Percentiles rank a stretch among this genome's conserved stretches.
phyloP scores from a whole-genome alignment of 2,113 vertebrate genomes.

The Corythoichthys haematopterus region DNA sequence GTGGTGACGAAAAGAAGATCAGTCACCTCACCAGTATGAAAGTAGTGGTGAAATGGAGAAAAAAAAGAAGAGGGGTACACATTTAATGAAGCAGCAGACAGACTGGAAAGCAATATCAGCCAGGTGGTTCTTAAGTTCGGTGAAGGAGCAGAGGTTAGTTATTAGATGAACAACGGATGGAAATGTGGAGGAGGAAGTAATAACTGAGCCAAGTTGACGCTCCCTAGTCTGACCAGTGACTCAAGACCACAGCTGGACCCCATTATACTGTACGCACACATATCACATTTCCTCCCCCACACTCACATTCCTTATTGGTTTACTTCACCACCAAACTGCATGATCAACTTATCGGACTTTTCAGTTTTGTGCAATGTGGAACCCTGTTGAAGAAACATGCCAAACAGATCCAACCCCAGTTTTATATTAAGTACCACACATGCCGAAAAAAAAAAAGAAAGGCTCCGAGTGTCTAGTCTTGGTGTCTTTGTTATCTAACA shows the following conservation, averaged over 20 bases:
- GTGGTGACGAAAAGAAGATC: conserved; percentile 6
- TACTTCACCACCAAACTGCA: conserved; percentile 35
- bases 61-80: not conserved
- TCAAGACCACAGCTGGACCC: conserved; percentile 71
- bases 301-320: conserved; percentile 31
- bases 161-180: conserved; percentile 66
- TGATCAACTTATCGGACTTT: not conserved
- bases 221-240: conserved; percentile 66
- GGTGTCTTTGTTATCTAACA: conserved; percentile 33
- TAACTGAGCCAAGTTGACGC: conserved; percentile 48
- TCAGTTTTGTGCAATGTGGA: not conserved
- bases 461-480: conserved; percentile 18
- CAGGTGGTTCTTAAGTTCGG: conserved; percentile 28
- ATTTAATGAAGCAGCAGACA: conserved; percentile 7
- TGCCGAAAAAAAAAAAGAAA: not conserved
- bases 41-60: conserved; percentile 1
- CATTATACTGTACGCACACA: conserved; percentile 53
- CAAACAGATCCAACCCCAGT: not conserved
- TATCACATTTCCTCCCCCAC: conserved; percentile 54
- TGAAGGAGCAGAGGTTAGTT: conserved; percentile 31
- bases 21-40: conserved; percentile 16
- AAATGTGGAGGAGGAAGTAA: conserved; percentile 53
- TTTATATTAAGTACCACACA: conserved; percentile 14
- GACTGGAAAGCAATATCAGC: conserved; percentile 14
- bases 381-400: not conserved